Conservation (phyloP, 2,888 invertebrate genomes). For the Cataglyphis livida region DNA sequence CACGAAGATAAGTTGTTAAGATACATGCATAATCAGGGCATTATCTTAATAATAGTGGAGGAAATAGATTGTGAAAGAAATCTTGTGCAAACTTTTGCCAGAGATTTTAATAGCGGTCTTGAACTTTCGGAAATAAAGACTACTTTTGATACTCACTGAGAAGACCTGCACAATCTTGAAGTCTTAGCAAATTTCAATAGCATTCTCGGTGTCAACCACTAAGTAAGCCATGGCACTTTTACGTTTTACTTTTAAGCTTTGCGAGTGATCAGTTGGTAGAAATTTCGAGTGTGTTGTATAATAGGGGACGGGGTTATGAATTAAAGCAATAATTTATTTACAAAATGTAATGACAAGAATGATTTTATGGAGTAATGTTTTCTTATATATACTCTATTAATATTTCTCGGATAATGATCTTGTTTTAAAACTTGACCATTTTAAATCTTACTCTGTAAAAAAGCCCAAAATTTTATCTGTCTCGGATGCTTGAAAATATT, state of each 20-base stretch:
- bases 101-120: background rate
- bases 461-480: background rate
- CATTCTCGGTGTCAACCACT: slow-evolving; percentile 69
- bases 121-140: background rate
- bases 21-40: slow-evolving; percentile 70
- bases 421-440: slow-evolving; percentile 8
- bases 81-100: slow-evolving; percentile 1
- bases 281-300: slow-evolving; percentile 40
- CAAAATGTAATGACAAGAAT: background rate
- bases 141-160: slow-evolving; percentile 20
- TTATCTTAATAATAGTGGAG: slow-evolving; percentile 60
- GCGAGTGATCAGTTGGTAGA: slow-evolving; percentile 69
- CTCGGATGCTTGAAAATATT: background rate
- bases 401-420: slow-evolving; percentile 8
- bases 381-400: slow-evolving; percentile 5
- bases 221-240: slow-evolving; percentile 61
- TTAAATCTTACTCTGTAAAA: slow-evolving; percentile 12
- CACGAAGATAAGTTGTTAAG: slow-evolving; percentile 82
- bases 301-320: background rate
- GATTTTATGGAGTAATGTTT: slow-evolving; percentile 26
- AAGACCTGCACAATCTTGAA: background rate
- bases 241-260: slow-evolving; percentile 50
- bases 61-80: slow-evolving; percentile 1
- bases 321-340: slow-evolving; percentile 28
- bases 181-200: slow-evolving; percentile 51